phyloP scores from a whole-genome alignment of 1,140 invertebrate genomes.

The Melipona quadrifasciata region DNA sequence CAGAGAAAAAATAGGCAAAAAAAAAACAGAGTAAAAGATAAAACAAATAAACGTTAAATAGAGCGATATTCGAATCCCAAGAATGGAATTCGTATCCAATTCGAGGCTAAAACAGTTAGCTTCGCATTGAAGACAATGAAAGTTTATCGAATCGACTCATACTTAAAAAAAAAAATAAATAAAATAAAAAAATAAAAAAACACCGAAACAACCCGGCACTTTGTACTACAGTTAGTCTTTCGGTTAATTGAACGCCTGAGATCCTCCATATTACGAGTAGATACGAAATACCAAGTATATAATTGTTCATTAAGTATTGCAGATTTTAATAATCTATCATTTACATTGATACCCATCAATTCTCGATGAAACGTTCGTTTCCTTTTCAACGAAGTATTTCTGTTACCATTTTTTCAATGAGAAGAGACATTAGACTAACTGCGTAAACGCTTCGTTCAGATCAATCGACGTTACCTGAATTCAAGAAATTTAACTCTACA shows the following conservation, averaged over 20 bases:
- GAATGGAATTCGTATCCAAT: conserved; percentile 12
- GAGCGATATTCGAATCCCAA: conserved; percentile 31
- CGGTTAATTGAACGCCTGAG: not conserved
- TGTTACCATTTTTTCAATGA: not conserved
- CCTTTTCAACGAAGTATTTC: not conserved
- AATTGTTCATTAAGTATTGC: not conserved
- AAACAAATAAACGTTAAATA: conserved; percentile 1
- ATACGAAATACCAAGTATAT: not conserved
- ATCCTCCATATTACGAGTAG: not conserved
- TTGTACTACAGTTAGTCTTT: not conserved
- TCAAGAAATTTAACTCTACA: not conserved
- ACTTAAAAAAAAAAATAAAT: not conserved
- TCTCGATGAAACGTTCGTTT: not conserved
- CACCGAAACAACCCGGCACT: not conserved
- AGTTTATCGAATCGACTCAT: conserved; percentile 23
- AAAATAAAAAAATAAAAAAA: not conserved
- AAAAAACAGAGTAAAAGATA: not conserved
- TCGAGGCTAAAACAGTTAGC: not conserved
- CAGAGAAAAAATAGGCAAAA: conserved; percentile 5
- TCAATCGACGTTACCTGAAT: not conserved
- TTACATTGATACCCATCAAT: not conserved
- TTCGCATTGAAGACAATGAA: conserved; percentile 30
- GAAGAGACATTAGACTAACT: conserved; percentile 6
- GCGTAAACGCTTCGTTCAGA: not conserved
- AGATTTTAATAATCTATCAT: not conserved